Conservation (phyloP, 2,888 invertebrate species). For the Laspeyria flexula region DNA sequence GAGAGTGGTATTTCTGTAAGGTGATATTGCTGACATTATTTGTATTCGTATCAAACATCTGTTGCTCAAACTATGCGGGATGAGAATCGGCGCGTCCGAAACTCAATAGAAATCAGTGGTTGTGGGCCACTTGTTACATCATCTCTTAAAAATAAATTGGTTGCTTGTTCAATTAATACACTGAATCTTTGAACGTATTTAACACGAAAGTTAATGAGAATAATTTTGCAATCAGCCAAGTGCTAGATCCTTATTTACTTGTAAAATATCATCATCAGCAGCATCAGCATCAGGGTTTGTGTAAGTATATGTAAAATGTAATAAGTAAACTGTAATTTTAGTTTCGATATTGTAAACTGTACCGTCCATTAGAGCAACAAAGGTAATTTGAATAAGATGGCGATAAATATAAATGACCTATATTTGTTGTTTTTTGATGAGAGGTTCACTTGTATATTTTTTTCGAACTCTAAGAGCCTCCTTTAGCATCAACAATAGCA, state of each 20-base stretch:
- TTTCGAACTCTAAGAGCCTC: conserved; percentile 9
- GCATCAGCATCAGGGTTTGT: too few relatives aligned
- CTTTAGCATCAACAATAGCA: conserved; percentile 26
- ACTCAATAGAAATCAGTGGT: conserved; percentile 53
- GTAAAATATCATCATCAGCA: too few relatives aligned
- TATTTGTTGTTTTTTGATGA: neutral
- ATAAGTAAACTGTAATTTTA: neutral
- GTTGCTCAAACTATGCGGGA: conserved; percentile 41
- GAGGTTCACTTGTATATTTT: conserved; percentile 2
- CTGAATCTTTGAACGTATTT: conserved; percentile 24
- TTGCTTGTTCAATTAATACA: conserved; percentile 47
- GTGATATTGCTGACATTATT: conserved; percentile 18
- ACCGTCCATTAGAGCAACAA: neutral
- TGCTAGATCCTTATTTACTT: neutral
- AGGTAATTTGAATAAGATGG: neutral
- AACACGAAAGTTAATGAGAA: conserved; percentile 25
- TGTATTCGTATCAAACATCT: conserved; percentile 35
- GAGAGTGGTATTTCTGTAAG: conserved; percentile 12
- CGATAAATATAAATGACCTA: neutral
- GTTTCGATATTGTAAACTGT: neutral
- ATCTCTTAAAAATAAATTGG: conserved; percentile 53
- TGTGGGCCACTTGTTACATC: conserved; percentile 53
- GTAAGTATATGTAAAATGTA: neutral
- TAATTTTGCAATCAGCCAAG: conserved; percentile 10
- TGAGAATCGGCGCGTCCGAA: conserved; percentile 41